Evolutionary conservation across 2,888 invertebrate species (phyloP).

Genomic region (Formica aserva): DNA sequence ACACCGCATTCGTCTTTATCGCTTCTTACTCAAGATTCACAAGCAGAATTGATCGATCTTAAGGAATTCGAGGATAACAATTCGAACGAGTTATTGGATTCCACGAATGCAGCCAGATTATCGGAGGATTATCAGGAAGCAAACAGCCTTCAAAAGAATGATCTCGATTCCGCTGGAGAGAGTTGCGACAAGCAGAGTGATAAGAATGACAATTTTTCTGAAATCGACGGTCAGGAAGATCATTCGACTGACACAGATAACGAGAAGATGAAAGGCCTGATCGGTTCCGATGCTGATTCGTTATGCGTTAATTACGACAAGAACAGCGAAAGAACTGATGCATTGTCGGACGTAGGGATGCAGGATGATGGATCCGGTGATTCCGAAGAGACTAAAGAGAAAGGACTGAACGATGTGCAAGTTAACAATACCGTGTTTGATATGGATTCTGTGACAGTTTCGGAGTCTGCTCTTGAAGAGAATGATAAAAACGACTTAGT

Average conservation of each 20-base stretch:
- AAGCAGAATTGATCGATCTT: conserved; percentile 29
- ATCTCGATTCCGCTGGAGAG: conserved; percentile 47
- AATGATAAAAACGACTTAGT: conserved; percentile 63
- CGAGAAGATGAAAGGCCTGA: conserved; percentile 52
- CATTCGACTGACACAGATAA: conserved; percentile 58
- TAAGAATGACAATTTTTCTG: conserved; percentile 62
- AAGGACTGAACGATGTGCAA: conserved; percentile 49
- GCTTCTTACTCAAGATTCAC: conserved; percentile 32
- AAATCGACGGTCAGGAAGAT: conserved; percentile 61
- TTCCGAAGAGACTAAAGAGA: conserved; percentile 56
- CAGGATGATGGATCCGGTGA: conserved; percentile 63
- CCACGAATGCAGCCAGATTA: conserved; percentile 3
- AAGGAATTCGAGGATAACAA: conserved; percentile 38
- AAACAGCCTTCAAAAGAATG: conserved; percentile 49
- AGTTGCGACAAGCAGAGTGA: conserved; percentile 59
- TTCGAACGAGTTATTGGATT: conserved; percentile 34
- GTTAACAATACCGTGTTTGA: conserved; percentile 57
- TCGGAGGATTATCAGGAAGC: conserved; percentile 45
- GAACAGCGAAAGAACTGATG: conserved; percentile 53
- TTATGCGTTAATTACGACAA: conserved; percentile 58
- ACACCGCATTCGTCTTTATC: conserved; percentile 49
- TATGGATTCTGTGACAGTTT: conserved; percentile 61
- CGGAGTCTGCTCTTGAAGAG: conserved; percentile 51
- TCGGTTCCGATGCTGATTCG: conserved; percentile 63
- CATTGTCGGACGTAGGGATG: conserved; percentile 50